Conservation (phyloP, 2,797 vertebrate species). For the Catostomus latipinnis region DNA sequence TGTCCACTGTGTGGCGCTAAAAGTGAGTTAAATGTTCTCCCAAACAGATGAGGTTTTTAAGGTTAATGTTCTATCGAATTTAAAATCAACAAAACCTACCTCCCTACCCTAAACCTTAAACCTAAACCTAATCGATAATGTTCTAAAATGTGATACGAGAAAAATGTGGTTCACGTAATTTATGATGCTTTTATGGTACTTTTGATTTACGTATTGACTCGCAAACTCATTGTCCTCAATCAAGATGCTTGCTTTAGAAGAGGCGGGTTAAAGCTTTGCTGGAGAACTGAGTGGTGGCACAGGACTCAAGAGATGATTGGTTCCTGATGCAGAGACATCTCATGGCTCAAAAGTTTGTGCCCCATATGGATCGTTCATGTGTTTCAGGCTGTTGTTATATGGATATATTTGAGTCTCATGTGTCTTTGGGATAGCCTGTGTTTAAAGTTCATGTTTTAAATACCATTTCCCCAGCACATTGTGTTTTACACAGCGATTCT, state of each 20-base stretch:
- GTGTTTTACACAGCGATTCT: too few relatives aligned
- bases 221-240: conserved; percentile 27
- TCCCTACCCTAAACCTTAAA: too few relatives aligned
- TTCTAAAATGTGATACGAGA: too few relatives aligned
- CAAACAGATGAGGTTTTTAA: too few relatives aligned
- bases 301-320: conserved; percentile 63
- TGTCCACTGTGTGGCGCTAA: too few relatives aligned
- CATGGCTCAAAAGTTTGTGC: conserved; percentile 10
- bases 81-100: too few relatives aligned
- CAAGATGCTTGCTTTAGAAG: conserved; percentile 53
- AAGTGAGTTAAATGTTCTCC: too few relatives aligned
- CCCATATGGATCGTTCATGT: conserved; percentile 47
- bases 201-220: too few relatives aligned
- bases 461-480: conserved; percentile 9
- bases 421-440: background rate
- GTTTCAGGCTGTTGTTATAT: background rate
- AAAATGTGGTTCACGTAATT: too few relatives aligned
- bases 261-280: conserved; percentile 42
- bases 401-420: background rate
- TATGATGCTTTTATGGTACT: too few relatives aligned
- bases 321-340: conserved; percentile 66
- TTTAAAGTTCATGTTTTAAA: conserved; percentile 30
- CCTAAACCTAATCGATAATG: too few relatives aligned
- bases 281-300: conserved; percentile 60
- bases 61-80: too few relatives aligned